Conservation (phyloP, 2,888 invertebrate genomes). For the Eupithecia centaureata region DNA sequence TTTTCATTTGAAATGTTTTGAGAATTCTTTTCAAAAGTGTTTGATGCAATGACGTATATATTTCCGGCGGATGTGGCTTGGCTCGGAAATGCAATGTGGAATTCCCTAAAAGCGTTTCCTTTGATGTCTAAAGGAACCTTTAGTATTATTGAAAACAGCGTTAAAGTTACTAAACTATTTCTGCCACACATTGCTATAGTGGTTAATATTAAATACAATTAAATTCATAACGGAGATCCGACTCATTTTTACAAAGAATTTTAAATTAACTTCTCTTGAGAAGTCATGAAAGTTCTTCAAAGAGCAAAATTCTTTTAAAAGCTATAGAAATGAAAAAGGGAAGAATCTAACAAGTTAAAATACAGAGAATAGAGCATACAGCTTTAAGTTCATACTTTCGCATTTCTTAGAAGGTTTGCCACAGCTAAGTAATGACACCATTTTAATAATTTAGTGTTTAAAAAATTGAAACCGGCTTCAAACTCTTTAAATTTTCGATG, state of each 20-base stretch:
- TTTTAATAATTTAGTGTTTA: too few species aligned
- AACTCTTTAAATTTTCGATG: too few species aligned
- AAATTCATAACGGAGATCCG: constrained; percentile 23
- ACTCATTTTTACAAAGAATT: constrained; percentile 37
- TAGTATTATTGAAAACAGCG: constrained; percentile 48
- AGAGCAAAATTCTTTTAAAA: constrained; percentile 52
- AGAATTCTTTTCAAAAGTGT: not conserved
- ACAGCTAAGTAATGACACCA: too few species aligned
- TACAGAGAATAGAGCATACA: constrained; percentile 33
- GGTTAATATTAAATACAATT: constrained; percentile 15
- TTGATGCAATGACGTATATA: constrained; percentile 10
- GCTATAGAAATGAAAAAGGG: constrained; percentile 44
- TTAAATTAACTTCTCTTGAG: constrained; percentile 42
- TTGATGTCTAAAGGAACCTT: constrained; percentile 46
- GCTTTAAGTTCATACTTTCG: constrained; percentile 16
- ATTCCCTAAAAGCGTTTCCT: constrained; percentile 42
- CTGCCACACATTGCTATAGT: not conserved
- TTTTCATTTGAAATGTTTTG: not conserved
- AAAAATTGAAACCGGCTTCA: too few species aligned
- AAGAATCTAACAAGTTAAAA: constrained; percentile 32
- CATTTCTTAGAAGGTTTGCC: too few species aligned
- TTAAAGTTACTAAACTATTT: not conserved
- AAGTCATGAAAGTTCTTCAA: constrained; percentile 30
- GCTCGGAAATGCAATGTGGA: constrained; percentile 53
- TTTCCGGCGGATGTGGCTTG: constrained; percentile 34